These are phyloP conservation scores for Okamejei kenojei DNA, from an alignment of 2,797 vertebrate species.

Conservation along the genomic window DNA sequence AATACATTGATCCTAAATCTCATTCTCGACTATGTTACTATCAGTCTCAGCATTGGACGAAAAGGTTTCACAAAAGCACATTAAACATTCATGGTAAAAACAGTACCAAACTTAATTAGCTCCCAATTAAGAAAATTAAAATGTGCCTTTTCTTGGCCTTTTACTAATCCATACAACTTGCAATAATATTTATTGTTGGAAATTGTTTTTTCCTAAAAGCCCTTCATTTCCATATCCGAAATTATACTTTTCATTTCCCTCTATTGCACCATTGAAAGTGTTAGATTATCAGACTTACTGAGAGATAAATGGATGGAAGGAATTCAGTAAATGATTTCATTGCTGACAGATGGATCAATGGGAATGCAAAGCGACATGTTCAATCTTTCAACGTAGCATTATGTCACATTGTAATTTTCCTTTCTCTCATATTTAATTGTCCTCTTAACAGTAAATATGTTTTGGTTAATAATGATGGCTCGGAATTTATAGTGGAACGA, in stretches of 20 bases:
- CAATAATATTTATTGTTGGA: background rate
- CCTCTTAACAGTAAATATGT: background rate
- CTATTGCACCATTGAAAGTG: background rate
- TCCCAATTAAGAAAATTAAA: background rate
- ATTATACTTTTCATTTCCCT: background rate
- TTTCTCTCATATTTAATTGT: background rate
- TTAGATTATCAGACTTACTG: background rate
- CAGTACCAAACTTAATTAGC: background rate
- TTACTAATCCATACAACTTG: background rate
- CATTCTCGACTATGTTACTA: background rate
- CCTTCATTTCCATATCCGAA: background rate
- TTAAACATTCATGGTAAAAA: background rate
- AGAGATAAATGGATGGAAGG: background rate
- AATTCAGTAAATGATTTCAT: background rate
- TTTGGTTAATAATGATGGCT: background rate
- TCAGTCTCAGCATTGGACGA: background rate
- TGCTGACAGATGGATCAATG: background rate
- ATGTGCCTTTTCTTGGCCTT: background rate
- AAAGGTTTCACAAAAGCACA: background rate
- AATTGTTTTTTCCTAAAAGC: background rate
- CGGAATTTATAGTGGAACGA: background rate
- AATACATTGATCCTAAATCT: background rate
- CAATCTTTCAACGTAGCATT: background rate
- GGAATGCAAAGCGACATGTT: background rate
- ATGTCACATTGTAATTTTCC: background rate